These are phyloP conservation scores for Zeuzera pyrina DNA, from an alignment of 2,888 invertebrate genomes.

Conservation along the genomic window DNA sequence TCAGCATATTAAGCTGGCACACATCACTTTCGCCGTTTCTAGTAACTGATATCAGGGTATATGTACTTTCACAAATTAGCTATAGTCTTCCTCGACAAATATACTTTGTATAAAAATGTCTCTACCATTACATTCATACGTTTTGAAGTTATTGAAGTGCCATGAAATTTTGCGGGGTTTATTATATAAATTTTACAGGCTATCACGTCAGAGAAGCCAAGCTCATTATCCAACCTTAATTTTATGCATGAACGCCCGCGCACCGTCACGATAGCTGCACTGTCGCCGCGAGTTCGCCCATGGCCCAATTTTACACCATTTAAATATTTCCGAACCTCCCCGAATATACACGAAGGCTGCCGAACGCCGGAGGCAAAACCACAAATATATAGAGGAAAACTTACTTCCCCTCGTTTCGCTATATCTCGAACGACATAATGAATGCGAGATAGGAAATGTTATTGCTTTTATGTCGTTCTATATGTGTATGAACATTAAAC, in stretches of 20 bases:
- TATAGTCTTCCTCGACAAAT: too few species aligned
- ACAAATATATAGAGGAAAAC: conserved; percentile 25
- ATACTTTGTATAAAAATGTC: too few species aligned
- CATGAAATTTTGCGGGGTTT: too few species aligned
- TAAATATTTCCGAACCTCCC: conserved; percentile 33
- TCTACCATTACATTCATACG: too few species aligned
- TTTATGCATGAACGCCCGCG: conserved; percentile 66
- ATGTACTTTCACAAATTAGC: too few species aligned
- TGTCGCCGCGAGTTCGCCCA: conserved; percentile 7
- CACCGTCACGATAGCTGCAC: conserved; percentile 26
- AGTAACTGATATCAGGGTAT: too few species aligned
- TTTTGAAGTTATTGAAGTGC: too few species aligned
- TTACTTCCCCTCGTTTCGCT: conserved; percentile 25
- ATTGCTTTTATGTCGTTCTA: conserved; percentile 7
- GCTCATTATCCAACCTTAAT: conserved; percentile 67
- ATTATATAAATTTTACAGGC: conserved; percentile 44
- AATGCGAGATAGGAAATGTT: conserved; percentile 22
- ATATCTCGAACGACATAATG: conserved; percentile 18
- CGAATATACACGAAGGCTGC: conserved; percentile 27
- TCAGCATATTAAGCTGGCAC: too few species aligned
- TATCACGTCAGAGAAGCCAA: conserved; percentile 36
- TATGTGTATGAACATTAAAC: too few species aligned
- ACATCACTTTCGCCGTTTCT: too few species aligned
- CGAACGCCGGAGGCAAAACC: conserved; percentile 17
- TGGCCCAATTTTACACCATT: conserved; percentile 26